Base-by-base conservation (phyloP, 1,140 invertebrate genomes). In the Saccostrea cuccullata region DNA sequence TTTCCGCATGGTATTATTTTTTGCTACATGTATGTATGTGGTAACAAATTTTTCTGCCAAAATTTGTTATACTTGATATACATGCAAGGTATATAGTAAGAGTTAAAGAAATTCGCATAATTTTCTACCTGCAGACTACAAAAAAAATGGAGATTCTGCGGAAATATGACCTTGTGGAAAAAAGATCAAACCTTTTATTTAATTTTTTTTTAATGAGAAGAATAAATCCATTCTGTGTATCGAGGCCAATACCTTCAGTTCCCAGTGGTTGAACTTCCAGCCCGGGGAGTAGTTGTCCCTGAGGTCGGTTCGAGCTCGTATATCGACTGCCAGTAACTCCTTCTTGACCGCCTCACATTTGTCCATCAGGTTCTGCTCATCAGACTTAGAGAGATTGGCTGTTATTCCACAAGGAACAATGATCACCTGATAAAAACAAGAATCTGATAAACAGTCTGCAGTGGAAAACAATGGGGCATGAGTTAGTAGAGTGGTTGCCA, bases 181-280 rank as follows among this genome's bases (percentile, higher is more conserved):
- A n/a, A n/a, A n/a, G n/a, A n/a, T n/a, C n/a, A n/a, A n/a, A n/a
- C n/a, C n/a, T n/a, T n/a, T n/a, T n/a, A n/a, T n/a, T n/a, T n/a
- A n/a, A n/a, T n/a, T n/a, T n/a, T n/a, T n/a, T n/a, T n/a, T n/a
- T n/a, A n/a, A n/a, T n/a, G n/a, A n/a, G n/a, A n/a, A n/a, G n/a
- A n/a, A n/a, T n/a, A n/a, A n/a, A n/a, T n/a, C n/a, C n/a, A n/a
- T n/a, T n/a, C n/a, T n/a, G n/a, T n/a, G n/a, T n/a, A n/a, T 36
- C 30, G 30, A 1, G 30, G 30, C 30, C 17, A 64, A 64, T 20
- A 97, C 97, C 96, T 99, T 99, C 2, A 99, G 95, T 95, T 99
- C 99, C 99, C 99, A 99, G 94, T 99, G 98, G 95, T 99, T 99
- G 94, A 99, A 99, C 95, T 99, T 99, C 99, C 99, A 99, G 1